A percentile compares a stretch with the other conserved stretches of the same genome.
phyloP scores from a whole-genome alignment of 2,888 invertebrate species.

The Tanypteryx hageni region DNA sequence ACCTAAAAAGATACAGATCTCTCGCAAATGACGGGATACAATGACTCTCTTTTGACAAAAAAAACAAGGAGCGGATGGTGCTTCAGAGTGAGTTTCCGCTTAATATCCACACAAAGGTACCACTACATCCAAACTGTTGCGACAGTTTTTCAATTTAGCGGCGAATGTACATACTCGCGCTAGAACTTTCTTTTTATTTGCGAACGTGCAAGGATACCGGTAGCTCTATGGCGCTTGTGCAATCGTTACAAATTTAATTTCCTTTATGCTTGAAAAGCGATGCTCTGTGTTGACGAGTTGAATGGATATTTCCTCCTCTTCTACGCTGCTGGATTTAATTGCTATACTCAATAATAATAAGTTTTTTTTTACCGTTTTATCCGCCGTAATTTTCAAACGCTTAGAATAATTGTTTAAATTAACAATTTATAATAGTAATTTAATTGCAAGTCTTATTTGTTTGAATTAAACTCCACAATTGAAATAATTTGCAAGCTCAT shows the following conservation, averaged over 20 bases:
- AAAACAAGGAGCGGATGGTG: background rate
- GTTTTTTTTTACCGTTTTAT: no score
- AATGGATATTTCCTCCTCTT: no score
- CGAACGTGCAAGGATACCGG: background rate
- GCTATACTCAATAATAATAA: no score
- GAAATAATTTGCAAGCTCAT: no score
- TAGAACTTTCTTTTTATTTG: background rate
- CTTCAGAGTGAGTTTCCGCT: background rate
- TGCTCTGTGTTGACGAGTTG: no score
- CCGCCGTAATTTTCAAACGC: no score
- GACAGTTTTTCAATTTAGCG: slow-evolving; percentile 22
- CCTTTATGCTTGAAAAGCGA: background rate
- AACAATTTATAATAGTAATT: no score
- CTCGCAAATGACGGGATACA: slow-evolving; percentile 42
- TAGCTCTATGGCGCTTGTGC: background rate
- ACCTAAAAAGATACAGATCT: slow-evolving; percentile 29
- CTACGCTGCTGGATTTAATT: no score
- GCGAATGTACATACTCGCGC: background rate
- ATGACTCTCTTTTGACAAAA: background rate
- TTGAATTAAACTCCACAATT: no score
- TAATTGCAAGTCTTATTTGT: no score
- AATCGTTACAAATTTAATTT: background rate
- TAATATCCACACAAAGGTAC: slow-evolving; percentile 1
- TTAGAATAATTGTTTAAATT: no score
- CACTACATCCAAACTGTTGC: background rate